phyloP scores from a whole-genome alignment of 2,113 vertebrate species.

The Corythoichthys haematopterus region DNA sequence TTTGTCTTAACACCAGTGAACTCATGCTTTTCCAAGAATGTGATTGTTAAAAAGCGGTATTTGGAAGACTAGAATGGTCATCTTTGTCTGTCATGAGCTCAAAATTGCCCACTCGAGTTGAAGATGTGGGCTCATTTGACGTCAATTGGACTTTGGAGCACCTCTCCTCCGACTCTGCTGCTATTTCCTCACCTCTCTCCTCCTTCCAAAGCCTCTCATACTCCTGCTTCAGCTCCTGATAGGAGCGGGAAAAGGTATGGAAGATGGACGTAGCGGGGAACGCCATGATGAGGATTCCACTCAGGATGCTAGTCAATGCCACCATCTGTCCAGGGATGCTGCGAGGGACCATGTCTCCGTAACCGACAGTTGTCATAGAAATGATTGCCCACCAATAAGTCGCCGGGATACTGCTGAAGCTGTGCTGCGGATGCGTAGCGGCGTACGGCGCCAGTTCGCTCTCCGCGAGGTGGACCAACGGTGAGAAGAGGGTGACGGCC shows the following conservation, averaged over 20 bases:
- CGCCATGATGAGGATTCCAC: constrained; percentile 96
- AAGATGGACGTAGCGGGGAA: constrained; percentile 96
- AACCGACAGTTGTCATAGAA: constrained; percentile 96
- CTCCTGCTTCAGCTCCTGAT: constrained; percentile 84
- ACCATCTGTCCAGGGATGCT: constrained; percentile 91
- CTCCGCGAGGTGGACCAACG: constrained; percentile 86
- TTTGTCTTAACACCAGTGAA: background rate
- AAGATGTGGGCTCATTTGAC: background rate
- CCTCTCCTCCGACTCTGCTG: constrained; percentile 23
- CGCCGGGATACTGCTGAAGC: constrained; percentile 93
- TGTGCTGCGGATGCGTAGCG: constrained; percentile 73
- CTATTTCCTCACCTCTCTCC: constrained; percentile 50
- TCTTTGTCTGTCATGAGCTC: background rate
- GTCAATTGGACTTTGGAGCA: constrained; percentile 1
- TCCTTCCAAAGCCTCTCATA: constrained; percentile 77
- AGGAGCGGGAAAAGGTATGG: constrained; percentile 92
- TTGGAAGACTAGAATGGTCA: constrained; percentile 18
- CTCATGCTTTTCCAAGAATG: background rate
- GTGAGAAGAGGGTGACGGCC: constrained; percentile 87
- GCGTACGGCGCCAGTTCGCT: constrained; percentile 74
- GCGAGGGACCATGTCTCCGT: constrained; percentile 92
- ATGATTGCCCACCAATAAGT: constrained; percentile 99
- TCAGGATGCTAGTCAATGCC: constrained; percentile 91
- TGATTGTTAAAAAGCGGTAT: constrained; percentile 35
- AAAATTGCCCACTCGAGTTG: background rate